phyloP scores from a whole-genome alignment of 2,888 invertebrate species.

The Punctoribates punctum region DNA sequence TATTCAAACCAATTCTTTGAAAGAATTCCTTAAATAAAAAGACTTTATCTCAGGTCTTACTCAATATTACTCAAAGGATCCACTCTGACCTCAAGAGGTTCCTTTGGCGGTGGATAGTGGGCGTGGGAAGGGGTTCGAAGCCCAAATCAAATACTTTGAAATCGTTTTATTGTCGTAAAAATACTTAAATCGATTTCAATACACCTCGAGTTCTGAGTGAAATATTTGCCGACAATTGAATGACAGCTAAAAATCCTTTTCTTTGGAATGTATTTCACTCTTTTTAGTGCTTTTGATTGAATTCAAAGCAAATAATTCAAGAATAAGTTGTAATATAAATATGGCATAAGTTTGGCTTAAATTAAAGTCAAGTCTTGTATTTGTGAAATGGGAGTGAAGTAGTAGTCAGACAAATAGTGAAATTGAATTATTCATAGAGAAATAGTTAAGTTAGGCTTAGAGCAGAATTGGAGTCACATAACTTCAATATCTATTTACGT shows the following conservation, averaged over 20 bases:
- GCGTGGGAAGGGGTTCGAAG: too few relatives aligned
- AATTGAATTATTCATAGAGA: constrained; percentile 8
- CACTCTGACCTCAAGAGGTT: too few relatives aligned
- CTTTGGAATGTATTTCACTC: background rate
- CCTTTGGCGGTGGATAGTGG: too few relatives aligned
- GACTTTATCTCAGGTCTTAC: too few relatives aligned
- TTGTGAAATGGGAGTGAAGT: background rate
- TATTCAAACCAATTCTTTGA: too few relatives aligned
- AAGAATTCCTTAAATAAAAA: too few relatives aligned
- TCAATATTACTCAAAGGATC: too few relatives aligned
- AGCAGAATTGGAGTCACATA: background rate
- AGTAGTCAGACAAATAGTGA: background rate
- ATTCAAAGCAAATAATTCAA: background rate
- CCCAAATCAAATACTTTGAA: too few relatives aligned
- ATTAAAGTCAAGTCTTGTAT: background rate
- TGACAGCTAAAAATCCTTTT: background rate
- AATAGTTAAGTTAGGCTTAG: background rate
- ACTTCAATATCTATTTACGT: background rate
- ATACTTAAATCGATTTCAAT: too few relatives aligned
- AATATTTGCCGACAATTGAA: background rate
- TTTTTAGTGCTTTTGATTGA: background rate
- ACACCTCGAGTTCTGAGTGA: too few relatives aligned
- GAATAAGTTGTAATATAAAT: background rate
- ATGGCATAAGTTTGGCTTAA: background rate
- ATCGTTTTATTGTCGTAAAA: too few relatives aligned